Base-by-base conservation (phyloP, 2,797 vertebrate genomes). In the Malacoctenus gilli region DNA sequence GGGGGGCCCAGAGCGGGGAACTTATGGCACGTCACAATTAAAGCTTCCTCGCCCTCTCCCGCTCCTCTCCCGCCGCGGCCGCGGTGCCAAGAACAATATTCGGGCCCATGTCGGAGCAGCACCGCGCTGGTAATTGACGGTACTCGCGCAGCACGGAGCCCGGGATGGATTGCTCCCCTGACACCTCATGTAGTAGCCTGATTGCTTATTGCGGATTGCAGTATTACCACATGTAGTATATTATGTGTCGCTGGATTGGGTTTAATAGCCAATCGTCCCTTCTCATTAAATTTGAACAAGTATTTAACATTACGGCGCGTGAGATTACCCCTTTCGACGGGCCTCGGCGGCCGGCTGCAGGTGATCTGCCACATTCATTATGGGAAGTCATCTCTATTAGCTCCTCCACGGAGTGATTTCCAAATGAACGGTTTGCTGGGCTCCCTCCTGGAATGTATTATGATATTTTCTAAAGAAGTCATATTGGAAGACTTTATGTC, bases 21-120 rank as follows among this genome's bases (percentile, higher is more conserved):
- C 84, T 83, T 71, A 75, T 80, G 64, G 75, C 64, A 86, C 75
- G 87, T 87, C 73, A 74, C 75, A 77, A 80, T 89, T 86, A 80
- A 39, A 28, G 62, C 62, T 75, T 84, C 67, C 65, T 73, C 52
- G 72, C 68, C 69, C 47, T 72, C 58, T 59, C 73, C 59, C 68
- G 81, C 70, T 57, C 74, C 70, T 61, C n/a, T n/a, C n/a, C 55
- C 53, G 41, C 65, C 49, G 54, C 59, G 59, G 47, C 61, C 71
- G 56, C 11, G 9, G 69, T 79, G 87, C 86, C 89, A 92, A 88
- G 75, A 87, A 87, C 72, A 91, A 90, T 81, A 88, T 82, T 83
- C 54, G 70, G 23, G 34, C 50, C 35, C 59, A 66, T 71, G 84
- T 83, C 70, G 72, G 54, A 61, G 79, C 72, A 68, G 70, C 73